phyloP scores from a whole-genome alignment of 2,113 vertebrate species.

The Aleadryas rufinucha region DNA sequence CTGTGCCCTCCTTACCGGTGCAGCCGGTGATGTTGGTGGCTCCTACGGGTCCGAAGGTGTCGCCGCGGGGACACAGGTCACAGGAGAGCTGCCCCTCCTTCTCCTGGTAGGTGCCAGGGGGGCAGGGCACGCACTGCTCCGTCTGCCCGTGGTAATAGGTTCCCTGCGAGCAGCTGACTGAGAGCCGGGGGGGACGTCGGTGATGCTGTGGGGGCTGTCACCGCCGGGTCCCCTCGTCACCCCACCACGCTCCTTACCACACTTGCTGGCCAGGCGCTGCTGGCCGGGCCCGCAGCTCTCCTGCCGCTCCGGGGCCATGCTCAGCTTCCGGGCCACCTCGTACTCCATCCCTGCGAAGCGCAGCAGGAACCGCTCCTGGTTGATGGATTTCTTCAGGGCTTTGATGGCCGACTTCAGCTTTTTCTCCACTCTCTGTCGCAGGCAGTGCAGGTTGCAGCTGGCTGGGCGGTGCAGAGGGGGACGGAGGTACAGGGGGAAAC shows the following conservation, averaged over 20 bases:
- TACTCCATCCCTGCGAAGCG: constrained; percentile 92
- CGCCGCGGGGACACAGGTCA: constrained; percentile 93
- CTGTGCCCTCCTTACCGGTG: constrained; percentile 74
- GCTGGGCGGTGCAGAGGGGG: constrained; percentile 62
- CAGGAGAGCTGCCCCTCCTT: constrained; percentile 96
- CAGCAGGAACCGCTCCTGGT: constrained; percentile 95
- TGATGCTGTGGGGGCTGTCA: constrained; percentile 4
- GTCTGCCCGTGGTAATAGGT: constrained; percentile 95
- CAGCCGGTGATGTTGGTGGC: constrained; percentile 92
- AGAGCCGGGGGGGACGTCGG: constrained; percentile 76
- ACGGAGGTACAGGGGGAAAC: not conserved
- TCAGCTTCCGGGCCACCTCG: constrained; percentile 89
- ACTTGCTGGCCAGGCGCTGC: constrained; percentile 84
- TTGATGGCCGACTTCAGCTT: constrained; percentile 92
- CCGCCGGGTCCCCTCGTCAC: not conserved
- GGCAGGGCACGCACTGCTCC: constrained; percentile 92
- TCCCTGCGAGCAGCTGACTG: constrained; percentile 94
- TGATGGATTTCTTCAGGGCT: constrained; percentile 95
- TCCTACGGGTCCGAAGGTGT: constrained; percentile 86
- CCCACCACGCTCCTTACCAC: constrained; percentile 83
- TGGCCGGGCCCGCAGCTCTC: constrained; percentile 85
- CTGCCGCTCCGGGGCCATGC: constrained; percentile 64
- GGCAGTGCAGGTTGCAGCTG: constrained; percentile 88
- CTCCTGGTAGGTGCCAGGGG: constrained; percentile 94
- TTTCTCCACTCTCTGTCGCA: constrained; percentile 90